Base-by-base conservation (phyloP, 2,888 invertebrate species). In the Thelaira solivaga region DNA sequence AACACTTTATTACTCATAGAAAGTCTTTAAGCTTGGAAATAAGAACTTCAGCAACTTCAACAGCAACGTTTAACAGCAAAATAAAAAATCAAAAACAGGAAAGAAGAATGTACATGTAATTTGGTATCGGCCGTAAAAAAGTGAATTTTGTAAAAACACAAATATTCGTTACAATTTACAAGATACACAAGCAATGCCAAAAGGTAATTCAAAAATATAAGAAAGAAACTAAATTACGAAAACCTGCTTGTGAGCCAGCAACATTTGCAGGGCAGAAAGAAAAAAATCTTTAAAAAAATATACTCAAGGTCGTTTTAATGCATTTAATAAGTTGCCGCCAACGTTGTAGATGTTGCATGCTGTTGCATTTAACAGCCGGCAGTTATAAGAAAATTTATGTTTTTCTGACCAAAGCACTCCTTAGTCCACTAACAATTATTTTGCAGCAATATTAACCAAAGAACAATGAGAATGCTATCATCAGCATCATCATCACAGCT, bases 261-360 rank as follows among this genome's bases (percentile, higher is more conserved):
- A 16, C 22, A 39, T 31, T 26, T 18, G 29, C 18, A 18, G 4
- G 11, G 3, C 2, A 7, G 26, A 6, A 43, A 51, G 53, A 61
- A n/a, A 45, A 61, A 67, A 76, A 49, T 47, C 59, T 59, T 45
- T 2, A 7, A 10, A 2, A 13, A 47, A 36, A 34, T 51, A 22
- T 57, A 57, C 69, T 74, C 78, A 78, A 78, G 78, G 78, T 78
- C 74, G 74, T 78, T 69, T n/a, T 59, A 64, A 59, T 45, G 77
- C 74, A 74, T 74, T 78, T 78, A 68, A 61, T 65, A 69, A 69
- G 59, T 41, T 74, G 53, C 68, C 74, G 78, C 59, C 51, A 65
- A 47, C 34, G 59, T 41, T 64, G 29, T 59, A 61, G 39, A 55
- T 31, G 55, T 31, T 57, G n/a, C 6, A 39, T 24, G 29, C 36